Conservation (phyloP, 2,113 vertebrate species). For the Pycnonotus jocosus region DNA sequence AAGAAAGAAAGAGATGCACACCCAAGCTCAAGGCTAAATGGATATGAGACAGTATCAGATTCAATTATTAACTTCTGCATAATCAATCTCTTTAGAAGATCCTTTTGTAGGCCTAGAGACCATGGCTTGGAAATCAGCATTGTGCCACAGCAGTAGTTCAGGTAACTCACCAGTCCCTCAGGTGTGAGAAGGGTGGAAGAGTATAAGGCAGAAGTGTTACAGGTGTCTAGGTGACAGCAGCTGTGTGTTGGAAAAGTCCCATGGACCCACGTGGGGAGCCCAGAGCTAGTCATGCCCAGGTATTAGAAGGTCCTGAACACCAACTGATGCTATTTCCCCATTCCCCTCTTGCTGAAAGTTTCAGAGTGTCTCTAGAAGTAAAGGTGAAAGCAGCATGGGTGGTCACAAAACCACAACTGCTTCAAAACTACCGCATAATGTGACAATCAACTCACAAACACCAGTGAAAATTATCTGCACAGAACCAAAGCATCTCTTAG, state of each 20-base stretch:
- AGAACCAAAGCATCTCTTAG: neutral
- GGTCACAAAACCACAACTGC: accelerated
- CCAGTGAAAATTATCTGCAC: neutral
- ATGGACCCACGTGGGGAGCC: neutral
- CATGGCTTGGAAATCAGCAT: neutral
- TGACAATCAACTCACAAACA: neutral
- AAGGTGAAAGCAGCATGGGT: neutral
- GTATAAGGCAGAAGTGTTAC: neutral
- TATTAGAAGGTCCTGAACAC: neutral
- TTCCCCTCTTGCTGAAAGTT: neutral
- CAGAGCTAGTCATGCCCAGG: neutral
- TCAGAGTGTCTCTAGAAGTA: neutral
- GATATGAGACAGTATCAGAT: neutral
- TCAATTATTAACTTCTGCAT: neutral
- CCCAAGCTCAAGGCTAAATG: neutral
- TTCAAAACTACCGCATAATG: neutral
- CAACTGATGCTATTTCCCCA: neutral
- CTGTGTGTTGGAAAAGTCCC: neutral
- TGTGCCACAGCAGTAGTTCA: neutral
- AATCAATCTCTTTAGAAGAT: neutral
- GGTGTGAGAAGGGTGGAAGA: neutral
- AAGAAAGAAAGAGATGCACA: neutral
- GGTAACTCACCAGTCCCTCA: neutral
- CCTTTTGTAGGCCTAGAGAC: neutral
- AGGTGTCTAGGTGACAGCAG: neutral